Conservation (phyloP, 2,888 invertebrate genomes). For the Dynastes tityus region DNA sequence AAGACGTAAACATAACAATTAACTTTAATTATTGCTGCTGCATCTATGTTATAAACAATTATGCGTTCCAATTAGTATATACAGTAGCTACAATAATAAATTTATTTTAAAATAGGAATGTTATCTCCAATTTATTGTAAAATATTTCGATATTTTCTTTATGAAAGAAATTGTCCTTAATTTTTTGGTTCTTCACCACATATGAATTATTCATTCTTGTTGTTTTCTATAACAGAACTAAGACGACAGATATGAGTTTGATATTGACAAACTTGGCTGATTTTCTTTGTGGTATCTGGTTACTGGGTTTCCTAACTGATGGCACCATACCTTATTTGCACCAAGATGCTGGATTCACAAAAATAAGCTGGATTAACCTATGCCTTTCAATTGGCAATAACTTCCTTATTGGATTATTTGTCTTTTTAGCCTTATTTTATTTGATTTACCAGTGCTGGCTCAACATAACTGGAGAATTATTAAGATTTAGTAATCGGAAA, state of each 20-base stretch:
- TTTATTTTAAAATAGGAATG: no score
- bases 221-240: conserved; percentile 74
- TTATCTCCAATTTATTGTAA: no score
- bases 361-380: conserved; percentile 71
- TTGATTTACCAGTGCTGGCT: conserved; percentile 91
- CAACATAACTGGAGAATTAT: conserved; percentile 91
- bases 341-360: conserved; percentile 75
- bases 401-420: conserved; percentile 82
- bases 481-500: conserved; percentile 89
- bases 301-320: conserved; percentile 86
- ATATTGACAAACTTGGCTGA: conserved; percentile 82
- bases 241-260: conserved; percentile 82
- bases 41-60: no score
- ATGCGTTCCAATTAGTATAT: no score
- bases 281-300: conserved; percentile 85
- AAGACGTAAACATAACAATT: no score
- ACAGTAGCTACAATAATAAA: no score
- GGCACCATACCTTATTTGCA: conserved; percentile 82
- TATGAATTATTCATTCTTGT: background rate
- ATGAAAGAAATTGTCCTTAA: background rate
- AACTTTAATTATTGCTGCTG: no score
- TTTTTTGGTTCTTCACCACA: background rate
- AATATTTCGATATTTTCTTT: no score
- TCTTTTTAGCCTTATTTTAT: conserved; percentile 77
- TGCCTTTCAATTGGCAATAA: conserved; percentile 80